These are phyloP conservation scores for Drosophila navojoa DNA, from an alignment of 1,140 invertebrate species.

Conservation along the genomic window DNA sequence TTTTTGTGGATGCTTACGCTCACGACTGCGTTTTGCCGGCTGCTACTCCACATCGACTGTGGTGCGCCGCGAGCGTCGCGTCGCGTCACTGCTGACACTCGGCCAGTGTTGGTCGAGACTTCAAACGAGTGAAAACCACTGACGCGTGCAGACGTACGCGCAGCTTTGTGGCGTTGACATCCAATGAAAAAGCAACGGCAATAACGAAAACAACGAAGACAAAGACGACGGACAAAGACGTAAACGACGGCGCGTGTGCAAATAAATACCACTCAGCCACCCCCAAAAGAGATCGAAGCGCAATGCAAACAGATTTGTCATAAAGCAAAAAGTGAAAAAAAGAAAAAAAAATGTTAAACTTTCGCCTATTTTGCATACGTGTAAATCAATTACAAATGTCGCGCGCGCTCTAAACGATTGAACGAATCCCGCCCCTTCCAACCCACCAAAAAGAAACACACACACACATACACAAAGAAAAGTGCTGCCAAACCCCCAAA, in stretches of 20 bases:
- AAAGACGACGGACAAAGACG: slow-evolving; percentile 8
- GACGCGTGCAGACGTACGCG: slow-evolving; percentile 74
- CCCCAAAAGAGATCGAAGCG: slow-evolving; percentile 23
- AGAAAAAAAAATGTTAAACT: slow-evolving; percentile 57
- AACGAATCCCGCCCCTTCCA: slow-evolving; percentile 12
- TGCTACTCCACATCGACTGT: slow-evolving; percentile 16
- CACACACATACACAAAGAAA: neutral
- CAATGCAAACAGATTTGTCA: slow-evolving; percentile 50
- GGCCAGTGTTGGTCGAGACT: slow-evolving; percentile 40
- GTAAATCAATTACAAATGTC: slow-evolving; percentile 65
- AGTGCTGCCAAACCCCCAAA: slow-evolving; percentile 20
- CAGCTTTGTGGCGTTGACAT: slow-evolving; percentile 41
- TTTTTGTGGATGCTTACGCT: slow-evolving; percentile 5
- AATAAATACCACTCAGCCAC: slow-evolving; percentile 23
- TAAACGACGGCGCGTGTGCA: slow-evolving; percentile 43
- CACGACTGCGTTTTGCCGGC: slow-evolving; percentile 16
- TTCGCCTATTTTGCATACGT: slow-evolving; percentile 63
- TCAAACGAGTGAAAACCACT: slow-evolving; percentile 70
- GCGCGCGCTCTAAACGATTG: slow-evolving; percentile 23
- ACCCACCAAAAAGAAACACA: neutral
- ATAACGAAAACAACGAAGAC: slow-evolving; percentile 11
- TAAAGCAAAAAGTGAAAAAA: slow-evolving; percentile 40
- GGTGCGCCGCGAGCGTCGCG: slow-evolving; percentile 17
- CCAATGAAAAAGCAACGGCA: neutral
- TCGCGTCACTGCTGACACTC: slow-evolving; percentile 7